Conservation (phyloP, 2,888 invertebrate species). For the Melanophora roralis region DNA sequence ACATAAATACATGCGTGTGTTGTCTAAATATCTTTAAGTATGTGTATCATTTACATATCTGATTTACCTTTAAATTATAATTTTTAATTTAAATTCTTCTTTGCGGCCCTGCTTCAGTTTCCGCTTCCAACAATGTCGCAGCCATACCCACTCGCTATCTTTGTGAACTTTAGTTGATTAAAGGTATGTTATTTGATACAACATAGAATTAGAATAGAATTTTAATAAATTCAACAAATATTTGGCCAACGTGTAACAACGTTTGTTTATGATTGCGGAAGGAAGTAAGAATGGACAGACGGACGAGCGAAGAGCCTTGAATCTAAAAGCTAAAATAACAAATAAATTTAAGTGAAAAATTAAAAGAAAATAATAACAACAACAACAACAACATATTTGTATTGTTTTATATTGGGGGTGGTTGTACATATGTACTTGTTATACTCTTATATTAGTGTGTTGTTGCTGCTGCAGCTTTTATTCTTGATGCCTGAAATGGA, state of each 20-base stretch:
- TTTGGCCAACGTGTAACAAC: conserved; percentile 58
- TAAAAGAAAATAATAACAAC: neutral
- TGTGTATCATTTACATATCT: conserved; percentile 7
- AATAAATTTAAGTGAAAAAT: conserved; percentile 9
- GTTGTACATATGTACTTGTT: neutral
- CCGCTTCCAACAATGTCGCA: neutral
- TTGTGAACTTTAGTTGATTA: conserved; percentile 44
- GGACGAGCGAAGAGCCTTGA: neutral
- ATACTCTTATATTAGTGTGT: too few relatives aligned
- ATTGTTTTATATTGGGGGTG: neutral
- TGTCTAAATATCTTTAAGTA: neutral
- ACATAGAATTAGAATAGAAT: conserved; percentile 34
- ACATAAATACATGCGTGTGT: neutral
- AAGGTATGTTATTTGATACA: conserved; percentile 54
- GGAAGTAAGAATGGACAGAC: neutral
- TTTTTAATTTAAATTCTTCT: neutral
- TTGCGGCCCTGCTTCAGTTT: neutral
- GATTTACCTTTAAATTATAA: conserved; percentile 4
- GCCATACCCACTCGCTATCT: neutral
- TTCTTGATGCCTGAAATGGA: neutral
- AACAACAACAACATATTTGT: neutral
- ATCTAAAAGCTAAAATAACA: conserved; percentile 33
- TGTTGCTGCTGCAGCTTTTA: neutral
- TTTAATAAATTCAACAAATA: conserved; percentile 56
- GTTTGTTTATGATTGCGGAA: conserved; percentile 10